Evolutionary conservation across 2,888 invertebrate species (phyloP).

Genomic region (Acronicta psi): DNA sequence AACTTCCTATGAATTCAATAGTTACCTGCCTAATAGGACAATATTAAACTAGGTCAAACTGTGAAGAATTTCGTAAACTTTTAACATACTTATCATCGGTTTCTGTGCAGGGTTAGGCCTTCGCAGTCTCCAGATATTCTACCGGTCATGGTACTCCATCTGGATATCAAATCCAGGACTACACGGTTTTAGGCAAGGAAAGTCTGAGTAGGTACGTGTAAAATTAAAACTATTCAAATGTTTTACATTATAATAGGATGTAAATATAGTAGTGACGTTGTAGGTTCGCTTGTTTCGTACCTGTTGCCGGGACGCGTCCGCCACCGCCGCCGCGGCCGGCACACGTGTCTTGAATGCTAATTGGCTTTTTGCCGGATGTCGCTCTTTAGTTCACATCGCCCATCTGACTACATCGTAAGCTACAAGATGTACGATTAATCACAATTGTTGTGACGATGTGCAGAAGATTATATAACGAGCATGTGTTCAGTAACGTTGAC

Average conservation of each 20-base stretch:
- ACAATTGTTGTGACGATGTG: constrained; percentile 21
- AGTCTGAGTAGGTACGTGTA: no score
- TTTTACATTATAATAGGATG: constrained; percentile 1
- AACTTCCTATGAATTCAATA: no score
- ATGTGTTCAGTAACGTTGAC: constrained; percentile 10
- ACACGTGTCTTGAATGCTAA: constrained; percentile 75
- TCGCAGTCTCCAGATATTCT: no score
- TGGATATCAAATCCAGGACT: no score
- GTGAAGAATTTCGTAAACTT: no score
- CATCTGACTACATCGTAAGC: constrained; percentile 27
- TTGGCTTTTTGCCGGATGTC: constrained; percentile 70
- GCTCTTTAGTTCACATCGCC: constrained; percentile 51
- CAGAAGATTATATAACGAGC: constrained; percentile 9
- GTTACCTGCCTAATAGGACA: no score
- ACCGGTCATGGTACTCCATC: no score
- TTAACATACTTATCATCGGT: no score
- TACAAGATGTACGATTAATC: constrained; percentile 28
- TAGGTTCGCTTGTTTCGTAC: constrained; percentile 47
- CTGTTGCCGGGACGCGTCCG: constrained; percentile 66
- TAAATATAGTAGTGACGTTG: constrained; percentile 34
- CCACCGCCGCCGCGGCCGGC: constrained; percentile 20
- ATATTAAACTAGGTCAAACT: no score
- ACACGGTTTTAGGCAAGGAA: no score
- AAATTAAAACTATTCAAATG: no score
- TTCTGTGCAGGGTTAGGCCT: no score